Percentiles rank a stretch among this genome's conserved stretches.
Conservation (phyloP, 2,888 invertebrate species). For the Agrochola macilenta region DNA sequence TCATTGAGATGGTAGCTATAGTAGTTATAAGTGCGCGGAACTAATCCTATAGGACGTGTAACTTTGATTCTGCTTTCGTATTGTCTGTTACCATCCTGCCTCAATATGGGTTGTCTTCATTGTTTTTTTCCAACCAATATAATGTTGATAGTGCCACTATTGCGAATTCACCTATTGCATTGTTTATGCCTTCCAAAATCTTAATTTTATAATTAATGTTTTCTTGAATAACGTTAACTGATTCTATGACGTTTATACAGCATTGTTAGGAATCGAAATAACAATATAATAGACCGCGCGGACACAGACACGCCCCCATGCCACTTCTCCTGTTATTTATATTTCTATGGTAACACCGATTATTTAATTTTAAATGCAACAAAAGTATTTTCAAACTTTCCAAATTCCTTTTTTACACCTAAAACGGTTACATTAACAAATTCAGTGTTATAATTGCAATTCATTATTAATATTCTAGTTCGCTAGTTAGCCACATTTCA, state of each 20-base stretch:
- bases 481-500: no score
- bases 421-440: no score
- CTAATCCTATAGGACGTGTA: neutral
- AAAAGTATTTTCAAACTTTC: no score
- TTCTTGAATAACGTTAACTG: neutral
- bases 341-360: no score
- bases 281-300: no score
- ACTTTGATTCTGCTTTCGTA: slow-evolving; percentile 1
- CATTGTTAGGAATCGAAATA: neutral
- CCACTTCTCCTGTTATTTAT: no score
- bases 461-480: no score
- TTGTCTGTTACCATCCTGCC: neutral
- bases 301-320: no score
- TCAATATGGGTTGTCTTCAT: neutral
- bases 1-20: slow-evolving; percentile 18
- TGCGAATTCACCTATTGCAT: neutral
- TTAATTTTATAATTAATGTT: neutral
- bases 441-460: no score
- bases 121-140: neutral
- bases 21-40: slow-evolving; percentile 11
- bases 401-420: no score
- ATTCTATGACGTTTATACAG: neutral
- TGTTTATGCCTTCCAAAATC: neutral
- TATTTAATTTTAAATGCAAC: no score
- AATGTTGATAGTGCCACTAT: no score